Evolutionary conservation across 2,113 vertebrate genomes (phyloP), one percentile per base, ranked within the genome.

Genomic region (Mobula hypostoma): DNA sequence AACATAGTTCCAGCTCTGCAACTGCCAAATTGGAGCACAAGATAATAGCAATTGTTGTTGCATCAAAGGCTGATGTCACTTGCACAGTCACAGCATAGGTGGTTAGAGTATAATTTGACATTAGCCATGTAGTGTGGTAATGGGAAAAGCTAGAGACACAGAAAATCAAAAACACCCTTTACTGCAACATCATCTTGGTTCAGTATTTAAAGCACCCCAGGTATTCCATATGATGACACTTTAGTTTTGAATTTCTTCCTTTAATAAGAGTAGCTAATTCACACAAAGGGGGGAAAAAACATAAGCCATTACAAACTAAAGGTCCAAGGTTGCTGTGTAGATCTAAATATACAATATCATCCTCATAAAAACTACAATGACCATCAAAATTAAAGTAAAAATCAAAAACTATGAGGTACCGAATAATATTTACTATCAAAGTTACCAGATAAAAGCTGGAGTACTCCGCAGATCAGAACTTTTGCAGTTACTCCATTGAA

Each of bases 121-220:
- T 94, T 95, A 91, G 95, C 95, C 94, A 95, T 95, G 95, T 91
- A 95, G 95, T 94, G 95, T 95, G 82, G 92, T 91, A 79, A 94
- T 95, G 94, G 95, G 95, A 90, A 95, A 95, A 56, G 95, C 95
- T 95, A 74, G 27, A 94, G 68, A 74, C 63, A 72, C 40, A 66
- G 21, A 68, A 61, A 6, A 66, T n/a, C 66, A 48, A 83, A 88
- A 88, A 9, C 58, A 88, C 0, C 27, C 8, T 7, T 17, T 80
- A 1, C 17, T 36, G 12, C 11, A 36, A 80, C 29, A 80, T 80
- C 36, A 32, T 40, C 14, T 80, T 48, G 12, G 32, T 80, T 80
- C 78, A 36, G 9, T 27, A 5, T 27, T 87, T 11, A 21, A 29
- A 58, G 58, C 29, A 79, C 2, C n/a, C 32, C 40, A 61, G 24